Percentiles rank a stretch among this genome's conserved stretches.
Conservation (phyloP, 2,888 invertebrate species). For the Erannis defoliaria region DNA sequence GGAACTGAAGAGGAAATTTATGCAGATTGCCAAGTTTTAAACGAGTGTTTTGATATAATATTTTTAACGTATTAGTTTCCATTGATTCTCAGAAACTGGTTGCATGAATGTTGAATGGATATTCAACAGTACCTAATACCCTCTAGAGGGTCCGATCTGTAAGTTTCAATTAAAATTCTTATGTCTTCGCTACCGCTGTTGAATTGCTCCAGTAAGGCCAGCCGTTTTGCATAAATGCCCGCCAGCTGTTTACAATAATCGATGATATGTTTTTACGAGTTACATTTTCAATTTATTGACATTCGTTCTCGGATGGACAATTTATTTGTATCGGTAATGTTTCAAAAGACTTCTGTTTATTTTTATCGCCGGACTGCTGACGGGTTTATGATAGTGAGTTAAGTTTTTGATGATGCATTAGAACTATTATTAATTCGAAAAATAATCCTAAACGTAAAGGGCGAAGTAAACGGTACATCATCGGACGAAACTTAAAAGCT, state of each 20-base stretch:
- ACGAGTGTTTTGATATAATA: constrained; percentile 25
- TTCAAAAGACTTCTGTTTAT: constrained; percentile 78
- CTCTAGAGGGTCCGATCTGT: constrained; percentile 52
- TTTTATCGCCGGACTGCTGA: constrained; percentile 57
- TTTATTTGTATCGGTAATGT: constrained; percentile 82
- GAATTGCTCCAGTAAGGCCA: constrained; percentile 75
- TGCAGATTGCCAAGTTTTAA: constrained; percentile 73
- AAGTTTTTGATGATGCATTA: constrained; percentile 58
- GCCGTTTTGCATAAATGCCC: constrained; percentile 83
- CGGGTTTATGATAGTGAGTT: constrained; percentile 65
- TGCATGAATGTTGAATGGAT: constrained; percentile 6
- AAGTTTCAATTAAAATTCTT: constrained; percentile 71
- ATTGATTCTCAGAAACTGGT: constrained; percentile 6
- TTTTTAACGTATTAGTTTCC: constrained; percentile 13
- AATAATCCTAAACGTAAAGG: not conserved
- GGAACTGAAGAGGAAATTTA: constrained; percentile 70
- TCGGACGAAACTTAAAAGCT: constrained; percentile 22
- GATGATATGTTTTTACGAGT: constrained; percentile 84
- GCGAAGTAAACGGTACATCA: not conserved
- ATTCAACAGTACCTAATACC: constrained; percentile 13
- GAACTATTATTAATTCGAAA: constrained; percentile 31
- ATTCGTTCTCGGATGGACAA: constrained; percentile 78
- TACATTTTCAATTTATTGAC: constrained; percentile 83
- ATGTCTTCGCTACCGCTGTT: constrained; percentile 78
- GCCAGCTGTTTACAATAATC: constrained; percentile 85